Evolutionary conservation across 1,140 invertebrate genomes (phyloP).

Genomic region (Meloidogyne exigua): DNA sequence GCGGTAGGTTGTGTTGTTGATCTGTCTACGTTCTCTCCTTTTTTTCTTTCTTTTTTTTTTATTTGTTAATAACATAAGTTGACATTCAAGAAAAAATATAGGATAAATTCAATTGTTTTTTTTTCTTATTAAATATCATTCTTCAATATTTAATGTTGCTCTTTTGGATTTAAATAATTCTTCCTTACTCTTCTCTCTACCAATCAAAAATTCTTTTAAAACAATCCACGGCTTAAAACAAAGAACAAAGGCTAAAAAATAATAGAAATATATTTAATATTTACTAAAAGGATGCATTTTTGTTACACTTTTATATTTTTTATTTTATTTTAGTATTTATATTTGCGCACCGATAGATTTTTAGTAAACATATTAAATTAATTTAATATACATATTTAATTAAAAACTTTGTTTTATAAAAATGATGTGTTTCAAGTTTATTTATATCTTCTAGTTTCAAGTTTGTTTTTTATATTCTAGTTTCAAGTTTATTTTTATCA

Average conservation of each 20-base stretch:
- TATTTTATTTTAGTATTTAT: not conserved
- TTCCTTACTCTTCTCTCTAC: not conserved
- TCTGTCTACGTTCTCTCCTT: not conserved
- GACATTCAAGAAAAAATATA: not conserved
- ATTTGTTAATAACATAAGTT: not conserved
- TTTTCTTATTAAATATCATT: no score
- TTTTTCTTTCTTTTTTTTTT: not conserved
- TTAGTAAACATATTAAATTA: not conserved
- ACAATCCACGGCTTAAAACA: not conserved
- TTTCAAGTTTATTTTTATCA: no score
- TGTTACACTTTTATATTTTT: not conserved
- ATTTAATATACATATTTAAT: no score
- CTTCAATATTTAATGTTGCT: not conserved
- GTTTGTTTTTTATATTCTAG: no score
- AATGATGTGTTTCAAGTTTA: no score
- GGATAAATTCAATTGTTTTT: not conserved
- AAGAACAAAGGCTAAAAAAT: conserved; percentile 4
- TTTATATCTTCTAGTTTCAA: no score
- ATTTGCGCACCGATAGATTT: not conserved
- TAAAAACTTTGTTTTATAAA: no score
- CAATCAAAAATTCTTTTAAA: not conserved
- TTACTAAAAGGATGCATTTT: not conserved
- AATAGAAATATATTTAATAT: not conserved
- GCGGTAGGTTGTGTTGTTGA: not conserved
- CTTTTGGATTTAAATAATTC: not conserved